Percentiles rank a stretch among this genome's conserved stretches.
phyloP scores from a whole-genome alignment of 2,888 invertebrate genomes.

The Melanostoma mellinum region DNA sequence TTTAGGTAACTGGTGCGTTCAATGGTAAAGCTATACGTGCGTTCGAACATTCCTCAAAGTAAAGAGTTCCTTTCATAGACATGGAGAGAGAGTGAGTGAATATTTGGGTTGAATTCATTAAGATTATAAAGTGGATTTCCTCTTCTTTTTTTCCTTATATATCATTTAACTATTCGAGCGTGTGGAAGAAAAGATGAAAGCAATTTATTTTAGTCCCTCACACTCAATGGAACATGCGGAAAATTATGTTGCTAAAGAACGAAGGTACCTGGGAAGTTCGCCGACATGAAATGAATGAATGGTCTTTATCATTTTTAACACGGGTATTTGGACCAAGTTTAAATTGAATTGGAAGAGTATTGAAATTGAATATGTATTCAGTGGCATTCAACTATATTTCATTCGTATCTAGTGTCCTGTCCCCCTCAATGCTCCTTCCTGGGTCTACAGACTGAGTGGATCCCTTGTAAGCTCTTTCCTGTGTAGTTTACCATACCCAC shows the following conservation, averaged over 20 bases:
- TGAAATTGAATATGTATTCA: slow-evolving; percentile 7
- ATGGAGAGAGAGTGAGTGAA: slow-evolving; percentile 26
- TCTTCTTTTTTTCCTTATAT: slow-evolving; percentile 25
- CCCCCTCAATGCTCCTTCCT: no score
- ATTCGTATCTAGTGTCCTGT: neutral
- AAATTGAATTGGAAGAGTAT: slow-evolving; percentile 10
- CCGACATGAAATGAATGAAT: neutral
- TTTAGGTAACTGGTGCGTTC: slow-evolving; percentile 49
- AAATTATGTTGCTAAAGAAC: neutral
- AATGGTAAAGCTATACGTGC: slow-evolving; percentile 18
- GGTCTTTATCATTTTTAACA: slow-evolving; percentile 11
- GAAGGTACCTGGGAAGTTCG: neutral
- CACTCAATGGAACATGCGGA: neutral
- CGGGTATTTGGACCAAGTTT: slow-evolving; percentile 21
- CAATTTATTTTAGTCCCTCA: slow-evolving; percentile 31
- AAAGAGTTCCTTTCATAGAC: slow-evolving; percentile 16
- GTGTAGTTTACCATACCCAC: no score
- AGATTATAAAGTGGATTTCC: slow-evolving; percentile 40
- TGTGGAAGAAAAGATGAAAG: slow-evolving; percentile 54
- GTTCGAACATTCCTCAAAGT: slow-evolving; percentile 44
- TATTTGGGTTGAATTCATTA: slow-evolving; percentile 65
- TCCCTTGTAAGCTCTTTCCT: no score
- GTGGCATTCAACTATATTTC: neutral
- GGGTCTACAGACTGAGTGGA: no score
- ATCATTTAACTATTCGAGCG: slow-evolving; percentile 50